Base-by-base conservation (phyloP, 2,888 invertebrate species). In the Leptinotarsa peninsularis region DNA sequence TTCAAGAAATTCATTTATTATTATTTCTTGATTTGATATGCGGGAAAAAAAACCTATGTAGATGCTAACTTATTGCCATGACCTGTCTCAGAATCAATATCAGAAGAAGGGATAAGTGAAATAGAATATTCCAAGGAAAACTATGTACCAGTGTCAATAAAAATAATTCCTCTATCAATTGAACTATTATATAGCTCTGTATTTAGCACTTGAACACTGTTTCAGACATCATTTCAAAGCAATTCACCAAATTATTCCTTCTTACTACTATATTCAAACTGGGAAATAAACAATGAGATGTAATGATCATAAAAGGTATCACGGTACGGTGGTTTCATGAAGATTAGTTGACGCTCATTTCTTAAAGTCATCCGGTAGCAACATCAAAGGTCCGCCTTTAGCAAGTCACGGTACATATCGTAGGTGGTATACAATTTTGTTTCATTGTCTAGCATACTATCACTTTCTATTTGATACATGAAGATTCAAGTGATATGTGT, bases 351-450 rank as follows among this genome's bases (percentile, higher is more conserved):
- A 56, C 71, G 54, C 71, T 63, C 60, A 71, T 70, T 72, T 60
- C 52, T 69, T 80, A 80, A 74, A 83, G 82, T 83, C 81, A 82
- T 82, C 81, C 79, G 78, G 83, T 82, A 83, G 83, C 81, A 68
- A 78, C 74, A 81, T 82, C 82, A 81, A 82, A 83, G 82, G 78
- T 76, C 56, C 66, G 76, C 79, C 80, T 79, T 72, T 67, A 70
- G 78, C 81, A 76, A 81, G 81, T 80, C 81, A 81, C 79, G 71
- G 73, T 58, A 63, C 79, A 69, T 50, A 56, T 33, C 58, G 77
- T 74, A 72, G 77, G 73, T 74, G 78, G 77, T 73, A 77, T 73
- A 79, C 33, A 63, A 63, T 33, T 63, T 63, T 3, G 43, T 33
- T n/a, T 33, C 43, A 43, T 63, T 63, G 63, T 63, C 7, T 43